These are phyloP conservation scores for Chelonoidis abingdonii DNA, from an alignment of 2,113 vertebrate genomes.

Conservation along the genomic window DNA sequence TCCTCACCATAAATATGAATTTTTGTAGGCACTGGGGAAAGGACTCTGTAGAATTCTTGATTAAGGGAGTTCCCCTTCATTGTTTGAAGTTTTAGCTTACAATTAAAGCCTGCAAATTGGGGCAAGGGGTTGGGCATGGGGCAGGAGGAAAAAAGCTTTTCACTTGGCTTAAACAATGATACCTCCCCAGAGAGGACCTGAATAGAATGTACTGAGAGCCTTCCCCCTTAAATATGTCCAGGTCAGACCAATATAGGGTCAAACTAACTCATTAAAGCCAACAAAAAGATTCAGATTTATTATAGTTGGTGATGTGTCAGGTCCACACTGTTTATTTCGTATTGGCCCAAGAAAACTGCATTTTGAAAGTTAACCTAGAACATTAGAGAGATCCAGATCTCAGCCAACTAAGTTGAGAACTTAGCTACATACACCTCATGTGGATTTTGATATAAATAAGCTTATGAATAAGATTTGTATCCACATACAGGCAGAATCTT, in stretches of 20 bases:
- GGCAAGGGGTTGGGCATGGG: background rate
- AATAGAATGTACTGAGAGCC: background rate
- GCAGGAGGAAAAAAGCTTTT: background rate
- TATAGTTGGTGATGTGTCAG: background rate
- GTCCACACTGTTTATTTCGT: constrained; percentile 11
- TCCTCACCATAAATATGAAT: background rate
- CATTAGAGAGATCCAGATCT: background rate
- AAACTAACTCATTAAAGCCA: background rate
- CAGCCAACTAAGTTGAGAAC: background rate
- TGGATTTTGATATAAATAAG: constrained; percentile 19
- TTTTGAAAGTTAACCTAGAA: background rate
- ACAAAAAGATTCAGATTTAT: background rate
- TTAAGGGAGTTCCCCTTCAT: background rate
- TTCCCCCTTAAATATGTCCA: background rate
- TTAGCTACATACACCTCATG: background rate
- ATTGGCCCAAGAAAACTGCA: background rate
- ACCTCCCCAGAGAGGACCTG: background rate
- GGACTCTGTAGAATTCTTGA: background rate
- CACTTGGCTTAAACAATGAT: background rate
- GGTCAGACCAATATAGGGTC: background rate
- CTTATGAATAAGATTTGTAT: background rate
- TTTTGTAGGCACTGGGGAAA: constrained; percentile 6
- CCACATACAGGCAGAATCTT: constrained; percentile 1
- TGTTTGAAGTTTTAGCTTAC: background rate
- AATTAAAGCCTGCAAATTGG: background rate